Evolutionary conservation across 2,113 vertebrate genomes (phyloP).

Genomic region (Brachyhypopomus gauderio): DNA sequence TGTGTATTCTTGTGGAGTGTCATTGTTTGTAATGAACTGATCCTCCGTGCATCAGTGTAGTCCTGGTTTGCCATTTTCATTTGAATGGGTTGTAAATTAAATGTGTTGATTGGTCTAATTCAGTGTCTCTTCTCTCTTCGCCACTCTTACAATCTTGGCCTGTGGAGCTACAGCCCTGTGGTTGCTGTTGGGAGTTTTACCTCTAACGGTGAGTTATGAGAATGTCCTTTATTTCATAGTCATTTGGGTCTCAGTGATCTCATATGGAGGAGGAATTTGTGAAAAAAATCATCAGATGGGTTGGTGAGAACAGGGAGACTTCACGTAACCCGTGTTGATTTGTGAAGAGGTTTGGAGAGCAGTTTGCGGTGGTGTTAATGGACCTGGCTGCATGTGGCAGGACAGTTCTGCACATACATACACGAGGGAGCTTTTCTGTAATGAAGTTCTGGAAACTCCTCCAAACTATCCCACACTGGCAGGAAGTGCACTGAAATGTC

Average conservation of each 20-base stretch:
- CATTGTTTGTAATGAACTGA: neutral
- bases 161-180: conserved; percentile 53
- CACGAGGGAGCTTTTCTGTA: no score
- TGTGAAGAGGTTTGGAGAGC: no score
- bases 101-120: conserved; percentile 7
- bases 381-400: no score
- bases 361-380: no score
- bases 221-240: neutral
- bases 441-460: no score
- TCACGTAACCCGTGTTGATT: no score
- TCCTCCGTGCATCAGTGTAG: neutral
- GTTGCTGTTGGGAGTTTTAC: conserved; percentile 38
- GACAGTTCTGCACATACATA: no score
- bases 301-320: no score
- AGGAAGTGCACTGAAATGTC: neutral
- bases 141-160: conserved; percentile 50
- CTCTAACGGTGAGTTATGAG: conserved; percentile 63
- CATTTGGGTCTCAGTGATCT: neutral
- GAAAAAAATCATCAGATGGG: no score
- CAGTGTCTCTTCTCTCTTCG: conserved; percentile 49
- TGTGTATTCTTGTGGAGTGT: neutral
- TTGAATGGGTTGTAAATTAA: neutral
- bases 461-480: no score
- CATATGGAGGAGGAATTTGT: no score
- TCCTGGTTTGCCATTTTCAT: conserved; percentile 44